Conservation (phyloP, 2,113 vertebrate species). For the Climacteris rufus region DNA sequence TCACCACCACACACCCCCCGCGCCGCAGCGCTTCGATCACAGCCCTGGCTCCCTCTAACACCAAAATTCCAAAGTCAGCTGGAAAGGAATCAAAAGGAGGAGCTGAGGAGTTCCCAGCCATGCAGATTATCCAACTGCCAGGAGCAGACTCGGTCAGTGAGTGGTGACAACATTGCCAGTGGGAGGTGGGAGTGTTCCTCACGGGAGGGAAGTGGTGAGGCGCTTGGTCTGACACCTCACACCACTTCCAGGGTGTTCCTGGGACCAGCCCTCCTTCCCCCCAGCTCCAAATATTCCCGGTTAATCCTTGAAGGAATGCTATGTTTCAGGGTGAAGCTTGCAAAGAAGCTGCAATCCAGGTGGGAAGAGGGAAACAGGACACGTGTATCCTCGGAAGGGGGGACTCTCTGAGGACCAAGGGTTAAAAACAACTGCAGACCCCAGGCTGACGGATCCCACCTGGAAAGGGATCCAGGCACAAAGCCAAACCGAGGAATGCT, state of each 20-base stretch:
- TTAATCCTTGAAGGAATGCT: neutral
- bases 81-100: neutral
- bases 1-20: neutral
- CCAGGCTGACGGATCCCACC: neutral
- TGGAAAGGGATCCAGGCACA: neutral
- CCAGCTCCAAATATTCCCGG: neutral
- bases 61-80: neutral
- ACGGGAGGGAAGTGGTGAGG: neutral
- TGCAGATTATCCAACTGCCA: neutral
- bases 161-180: neutral
- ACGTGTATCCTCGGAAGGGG: fast-evolving
- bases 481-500: neutral
- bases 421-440: neutral
- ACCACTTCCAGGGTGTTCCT: neutral
- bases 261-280: neutral
- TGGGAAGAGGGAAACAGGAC: neutral
- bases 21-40: fast-evolving
- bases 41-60: neutral
- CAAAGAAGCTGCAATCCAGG: neutral
- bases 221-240: neutral
- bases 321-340: fast-evolving
- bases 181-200: neutral
- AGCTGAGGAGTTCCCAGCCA: neutral
- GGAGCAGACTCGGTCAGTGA: neutral
- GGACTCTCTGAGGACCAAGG: neutral